Evolutionary conservation across 2,888 invertebrate genomes (phyloP).

Genomic region (Diloba caeruleocephala): DNA sequence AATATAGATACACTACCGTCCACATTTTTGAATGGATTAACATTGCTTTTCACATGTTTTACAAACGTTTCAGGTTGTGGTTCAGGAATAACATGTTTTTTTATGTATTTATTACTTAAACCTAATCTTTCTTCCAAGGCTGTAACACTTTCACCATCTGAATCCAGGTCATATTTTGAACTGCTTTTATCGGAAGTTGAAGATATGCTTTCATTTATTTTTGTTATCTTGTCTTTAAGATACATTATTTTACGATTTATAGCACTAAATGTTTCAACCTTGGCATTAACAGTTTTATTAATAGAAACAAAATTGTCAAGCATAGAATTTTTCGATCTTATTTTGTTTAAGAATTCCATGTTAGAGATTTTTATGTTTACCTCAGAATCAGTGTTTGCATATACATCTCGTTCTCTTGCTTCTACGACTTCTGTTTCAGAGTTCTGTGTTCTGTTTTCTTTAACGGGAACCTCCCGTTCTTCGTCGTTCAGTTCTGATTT

Average conservation of each 20-base stretch:
- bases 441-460: conserved; percentile 17
- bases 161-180: conserved; percentile 44
- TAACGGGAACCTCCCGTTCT: neutral
- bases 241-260: conserved; percentile 21
- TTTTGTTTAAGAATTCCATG: conserved; percentile 24
- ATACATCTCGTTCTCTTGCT: conserved; percentile 26
- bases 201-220: conserved; percentile 20
- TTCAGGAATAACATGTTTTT: conserved; percentile 19
- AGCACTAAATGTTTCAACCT: neutral
- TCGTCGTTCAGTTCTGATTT: conserved; percentile 35
- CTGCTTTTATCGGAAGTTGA: conserved; percentile 32
- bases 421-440: conserved; percentile 16
- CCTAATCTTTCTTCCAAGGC: conserved; percentile 60
- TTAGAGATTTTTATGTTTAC: conserved; percentile 52
- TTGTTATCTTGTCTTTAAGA: conserved; percentile 21
- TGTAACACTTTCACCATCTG: conserved; percentile 61
- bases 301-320: neutral
- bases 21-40: conserved; percentile 78
- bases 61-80: conserved; percentile 10
- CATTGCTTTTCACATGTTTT: conserved; percentile 56
- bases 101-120: conserved; percentile 41
- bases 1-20: conserved; percentile 76
- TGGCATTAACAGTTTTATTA: conserved; percentile 3
- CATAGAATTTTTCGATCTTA: neutral
- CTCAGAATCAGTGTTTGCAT: conserved; percentile 59